phyloP scores from a whole-genome alignment of 2,797 vertebrate genomes.

The Trichosurus vulpecula region DNA sequence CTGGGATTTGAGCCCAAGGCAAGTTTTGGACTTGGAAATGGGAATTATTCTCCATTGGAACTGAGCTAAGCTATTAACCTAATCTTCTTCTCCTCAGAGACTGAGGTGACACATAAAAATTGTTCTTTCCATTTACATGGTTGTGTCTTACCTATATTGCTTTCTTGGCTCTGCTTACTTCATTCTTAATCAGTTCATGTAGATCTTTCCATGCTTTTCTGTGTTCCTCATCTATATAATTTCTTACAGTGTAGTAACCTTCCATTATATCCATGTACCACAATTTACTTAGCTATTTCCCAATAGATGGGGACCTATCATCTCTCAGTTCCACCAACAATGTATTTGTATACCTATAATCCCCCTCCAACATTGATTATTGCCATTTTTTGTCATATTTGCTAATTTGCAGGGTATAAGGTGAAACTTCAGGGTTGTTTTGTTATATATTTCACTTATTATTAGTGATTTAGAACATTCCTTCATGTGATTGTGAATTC shows the following conservation, averaged over 20 bases:
- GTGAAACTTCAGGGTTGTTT: background rate
- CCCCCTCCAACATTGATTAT: background rate
- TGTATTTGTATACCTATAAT: background rate
- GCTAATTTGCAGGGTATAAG: background rate
- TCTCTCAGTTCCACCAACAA: background rate
- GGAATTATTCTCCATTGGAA: background rate
- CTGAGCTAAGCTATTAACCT: background rate
- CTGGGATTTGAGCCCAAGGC: background rate
- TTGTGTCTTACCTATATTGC: background rate
- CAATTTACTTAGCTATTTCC: background rate
- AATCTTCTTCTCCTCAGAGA: background rate
- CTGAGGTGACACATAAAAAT: background rate
- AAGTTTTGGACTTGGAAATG: background rate
- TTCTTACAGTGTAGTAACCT: background rate
- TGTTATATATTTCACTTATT: background rate
- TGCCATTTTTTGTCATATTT: background rate
- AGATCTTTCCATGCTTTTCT: background rate
- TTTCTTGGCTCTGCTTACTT: background rate
- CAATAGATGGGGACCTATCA: background rate
- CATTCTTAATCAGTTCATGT: background rate
- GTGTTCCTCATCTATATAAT: background rate
- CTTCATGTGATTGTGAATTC: background rate
- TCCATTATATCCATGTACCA: background rate
- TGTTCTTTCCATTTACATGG: background rate
- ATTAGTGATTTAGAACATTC: background rate